Conservation (phyloP, 2,888 invertebrate species). For the Pelosia muscerda region DNA sequence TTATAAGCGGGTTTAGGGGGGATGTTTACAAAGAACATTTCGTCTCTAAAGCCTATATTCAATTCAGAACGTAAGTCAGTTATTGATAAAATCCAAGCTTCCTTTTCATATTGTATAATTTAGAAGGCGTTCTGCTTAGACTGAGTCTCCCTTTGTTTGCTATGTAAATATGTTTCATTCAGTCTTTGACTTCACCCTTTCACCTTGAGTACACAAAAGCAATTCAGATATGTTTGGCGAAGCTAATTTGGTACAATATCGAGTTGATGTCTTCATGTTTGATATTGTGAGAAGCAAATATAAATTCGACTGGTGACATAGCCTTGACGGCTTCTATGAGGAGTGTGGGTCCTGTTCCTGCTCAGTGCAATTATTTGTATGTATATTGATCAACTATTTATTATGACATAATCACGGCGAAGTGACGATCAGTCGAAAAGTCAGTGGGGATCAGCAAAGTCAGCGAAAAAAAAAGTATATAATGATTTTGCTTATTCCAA, state of each 20-base stretch:
- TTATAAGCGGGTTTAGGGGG: neutral
- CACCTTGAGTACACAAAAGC: constrained; percentile 45
- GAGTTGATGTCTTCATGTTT: constrained; percentile 51
- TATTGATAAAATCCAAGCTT: constrained; percentile 21
- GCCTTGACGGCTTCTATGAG: too few species aligned
- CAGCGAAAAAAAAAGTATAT: too few species aligned
- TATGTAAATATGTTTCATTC: constrained; percentile 33
- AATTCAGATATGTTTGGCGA: constrained; percentile 51
- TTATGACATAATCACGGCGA: too few species aligned
- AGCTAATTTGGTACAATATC: constrained; percentile 57
- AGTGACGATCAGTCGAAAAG: too few species aligned
- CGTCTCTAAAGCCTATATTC: constrained; percentile 1
- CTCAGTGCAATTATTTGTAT: too few species aligned
- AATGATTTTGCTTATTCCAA: too few species aligned
- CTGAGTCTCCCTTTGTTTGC: constrained; percentile 34
- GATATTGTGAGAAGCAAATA: constrained; percentile 23
- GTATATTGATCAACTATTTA: too few species aligned
- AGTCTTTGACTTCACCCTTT: constrained; percentile 46
- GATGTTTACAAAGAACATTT: constrained; percentile 2
- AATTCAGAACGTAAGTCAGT: constrained; percentile 2
- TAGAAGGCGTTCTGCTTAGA: constrained; percentile 15
- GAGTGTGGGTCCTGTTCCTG: too few species aligned
- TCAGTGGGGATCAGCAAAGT: too few species aligned
- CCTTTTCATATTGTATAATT: constrained; percentile 18
- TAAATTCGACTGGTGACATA: neutral